Evolutionary conservation across 2,888 invertebrate genomes (phyloP), one percentile per base, ranked within the genome.

Genomic region (Limenitis camilla): DNA sequence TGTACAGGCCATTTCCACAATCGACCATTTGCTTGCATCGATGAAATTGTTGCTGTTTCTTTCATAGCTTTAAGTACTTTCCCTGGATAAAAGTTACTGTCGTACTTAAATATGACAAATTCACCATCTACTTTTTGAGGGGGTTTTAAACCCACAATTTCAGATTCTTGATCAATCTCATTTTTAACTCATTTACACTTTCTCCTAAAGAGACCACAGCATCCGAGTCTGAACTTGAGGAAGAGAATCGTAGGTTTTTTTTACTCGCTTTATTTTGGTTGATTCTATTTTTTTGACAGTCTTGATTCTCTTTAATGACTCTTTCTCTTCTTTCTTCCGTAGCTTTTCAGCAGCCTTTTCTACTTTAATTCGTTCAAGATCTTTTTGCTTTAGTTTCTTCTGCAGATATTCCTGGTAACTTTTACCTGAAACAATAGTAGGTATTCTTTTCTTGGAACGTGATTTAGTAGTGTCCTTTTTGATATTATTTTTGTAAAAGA

Each of bases 401-500:
- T 40, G 52, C 43, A 58, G 52, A 33, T 54, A 58, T 54, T 58
- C 54, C 52, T 57, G 54, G 49, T 48, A 54, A 38, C 52, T 30
- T 19, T 57, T 41, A 54, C 52, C 54, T 40, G 54, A 54, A 52
- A 52, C 52, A 42, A 54, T 57, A 42, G 52, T 5, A 10, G 54
- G 54, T 52, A 57, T 57, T 52, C 47, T 57, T 54, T 57, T 52
- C 49, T 52, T 54, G n/a, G n/a, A n/a, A n/a, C n/a, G n/a, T n/a
- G n/a, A n/a, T n/a, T n/a, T n/a, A 46, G 40, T 49, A 19, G 52
- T 9, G 51, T 46, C 33, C 47, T 52, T 57, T 54, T 10, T 57
- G 9, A 49, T 30, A 48, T 32, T 40, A 54, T 53, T 51, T 42
- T 44, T 47, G 32, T 54, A 54, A 49, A 43, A 57, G 27, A 57